phyloP scores from a whole-genome alignment of 2,113 vertebrate genomes.

The Hydrolagus affinis region DNA sequence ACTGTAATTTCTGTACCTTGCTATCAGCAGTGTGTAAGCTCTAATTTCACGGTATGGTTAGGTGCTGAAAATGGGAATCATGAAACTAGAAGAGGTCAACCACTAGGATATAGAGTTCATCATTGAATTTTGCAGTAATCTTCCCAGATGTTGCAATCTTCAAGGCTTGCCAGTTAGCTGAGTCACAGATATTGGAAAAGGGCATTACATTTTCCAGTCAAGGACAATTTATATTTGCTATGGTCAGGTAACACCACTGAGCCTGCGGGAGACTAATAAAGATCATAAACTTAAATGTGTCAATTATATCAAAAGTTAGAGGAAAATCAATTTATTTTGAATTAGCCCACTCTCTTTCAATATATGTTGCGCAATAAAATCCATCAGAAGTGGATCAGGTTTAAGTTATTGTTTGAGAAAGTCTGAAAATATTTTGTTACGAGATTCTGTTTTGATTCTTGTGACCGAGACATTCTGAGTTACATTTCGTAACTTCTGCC shows the following conservation, averaged over 20 bases:
- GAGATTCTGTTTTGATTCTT: not conserved
- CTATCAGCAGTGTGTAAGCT: not conserved
- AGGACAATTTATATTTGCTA: not conserved
- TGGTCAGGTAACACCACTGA: not conserved
- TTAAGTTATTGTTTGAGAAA: not conserved
- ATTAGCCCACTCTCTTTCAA: not conserved
- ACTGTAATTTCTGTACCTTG: not conserved
- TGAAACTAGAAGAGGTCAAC: not conserved
- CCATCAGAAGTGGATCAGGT: not conserved
- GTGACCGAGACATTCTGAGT: not conserved
- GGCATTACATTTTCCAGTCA: not conserved
- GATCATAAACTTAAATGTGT: not conserved
- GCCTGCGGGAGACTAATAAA: not conserved
- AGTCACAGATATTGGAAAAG: slow-evolving; percentile 1
- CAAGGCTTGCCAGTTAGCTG: not conserved
- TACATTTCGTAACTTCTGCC: not conserved
- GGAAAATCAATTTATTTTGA: not conserved
- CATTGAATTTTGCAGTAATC: not conserved
- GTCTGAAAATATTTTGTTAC: not conserved
- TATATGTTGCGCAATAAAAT: not conserved
- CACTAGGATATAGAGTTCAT: not conserved
- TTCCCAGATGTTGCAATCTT: not conserved
- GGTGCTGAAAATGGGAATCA: not conserved
- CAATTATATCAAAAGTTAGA: not conserved
- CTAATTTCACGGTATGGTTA: not conserved